phyloP scores from a whole-genome alignment of 1,140 invertebrate genomes.

The Bombus sylvicola region DNA sequence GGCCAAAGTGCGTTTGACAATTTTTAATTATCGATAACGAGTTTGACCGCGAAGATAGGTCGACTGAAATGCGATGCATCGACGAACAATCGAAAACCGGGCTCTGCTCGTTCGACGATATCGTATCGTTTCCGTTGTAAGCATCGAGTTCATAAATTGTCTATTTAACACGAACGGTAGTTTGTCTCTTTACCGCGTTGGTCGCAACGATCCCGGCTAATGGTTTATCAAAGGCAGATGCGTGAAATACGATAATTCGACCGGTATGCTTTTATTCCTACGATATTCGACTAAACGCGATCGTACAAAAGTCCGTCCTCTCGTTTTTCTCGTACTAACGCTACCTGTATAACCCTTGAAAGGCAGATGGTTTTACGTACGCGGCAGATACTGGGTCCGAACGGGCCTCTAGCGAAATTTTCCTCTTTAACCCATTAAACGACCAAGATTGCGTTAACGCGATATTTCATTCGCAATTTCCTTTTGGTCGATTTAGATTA shows the following conservation, averaged over 20 bases:
- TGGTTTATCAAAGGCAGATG: slow-evolving; percentile 28
- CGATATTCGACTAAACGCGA: background rate
- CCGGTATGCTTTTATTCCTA: background rate
- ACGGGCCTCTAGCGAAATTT: too few relatives aligned
- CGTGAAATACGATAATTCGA: slow-evolving; percentile 12
- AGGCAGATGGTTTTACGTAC: too few relatives aligned
- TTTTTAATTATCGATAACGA: slow-evolving; percentile 80
- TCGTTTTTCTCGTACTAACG: background rate
- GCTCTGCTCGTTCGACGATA: background rate
- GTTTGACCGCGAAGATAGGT: slow-evolving; percentile 58
- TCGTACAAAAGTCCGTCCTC: background rate
- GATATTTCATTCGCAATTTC: too few relatives aligned
- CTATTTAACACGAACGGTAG: slow-evolving; percentile 30
- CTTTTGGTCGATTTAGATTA: too few relatives aligned
- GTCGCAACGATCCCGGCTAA: background rate
- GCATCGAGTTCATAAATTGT: slow-evolving; percentile 41
- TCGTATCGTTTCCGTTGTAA: slow-evolving; percentile 57
- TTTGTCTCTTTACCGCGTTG: slow-evolving; percentile 8
- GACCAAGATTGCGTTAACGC: too few relatives aligned
- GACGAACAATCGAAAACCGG: slow-evolving; percentile 58
- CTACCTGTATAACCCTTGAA: too few relatives aligned
- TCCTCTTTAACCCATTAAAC: too few relatives aligned
- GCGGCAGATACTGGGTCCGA: too few relatives aligned
- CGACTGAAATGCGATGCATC: slow-evolving; percentile 59
- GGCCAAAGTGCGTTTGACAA: slow-evolving; percentile 80